Evolutionary conservation across 1,140 invertebrate species (phyloP).

Genomic region (Drosophila auraria): DNA sequence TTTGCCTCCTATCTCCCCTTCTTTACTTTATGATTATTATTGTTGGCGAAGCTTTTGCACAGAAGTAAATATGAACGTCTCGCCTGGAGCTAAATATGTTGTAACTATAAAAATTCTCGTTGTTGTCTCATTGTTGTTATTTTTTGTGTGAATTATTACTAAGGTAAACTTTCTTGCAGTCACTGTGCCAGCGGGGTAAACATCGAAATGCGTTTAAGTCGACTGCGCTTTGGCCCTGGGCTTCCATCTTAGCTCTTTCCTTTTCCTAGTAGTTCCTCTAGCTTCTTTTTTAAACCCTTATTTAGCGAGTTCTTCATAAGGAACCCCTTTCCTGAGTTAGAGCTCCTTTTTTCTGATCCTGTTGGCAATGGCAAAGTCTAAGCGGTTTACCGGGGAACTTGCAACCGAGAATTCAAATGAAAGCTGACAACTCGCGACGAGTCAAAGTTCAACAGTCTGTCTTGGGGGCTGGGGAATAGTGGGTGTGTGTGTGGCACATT

Average conservation of each 20-base stretch:
- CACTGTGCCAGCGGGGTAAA: conserved; percentile 47
- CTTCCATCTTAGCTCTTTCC: conserved; percentile 21
- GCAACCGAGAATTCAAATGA: conserved; percentile 50
- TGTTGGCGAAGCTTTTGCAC: conserved; percentile 64
- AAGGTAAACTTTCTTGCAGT: conserved; percentile 50
- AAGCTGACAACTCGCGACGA: conserved; percentile 43
- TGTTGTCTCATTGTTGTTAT: conserved; percentile 27
- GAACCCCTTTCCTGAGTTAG: conserved; percentile 18
- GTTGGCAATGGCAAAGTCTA: conserved; percentile 65
- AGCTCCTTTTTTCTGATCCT: conserved; percentile 59
- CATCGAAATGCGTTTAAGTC: conserved; percentile 52
- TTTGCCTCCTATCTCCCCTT: conserved; percentile 40
- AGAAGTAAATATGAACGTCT: conserved; percentile 74
- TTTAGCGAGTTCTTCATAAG: conserved; percentile 27
- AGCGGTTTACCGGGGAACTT: conserved; percentile 63
- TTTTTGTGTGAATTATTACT: conserved; percentile 47
- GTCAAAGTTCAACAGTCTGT: conserved; percentile 75
- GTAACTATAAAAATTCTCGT: conserved; percentile 62
- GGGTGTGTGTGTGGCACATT: conserved; percentile 36
- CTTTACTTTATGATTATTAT: conserved; percentile 74
- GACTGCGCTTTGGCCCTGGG: conserved; percentile 45
- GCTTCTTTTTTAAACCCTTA: conserved; percentile 16
- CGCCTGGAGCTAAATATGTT: conserved; percentile 77
- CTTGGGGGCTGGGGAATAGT: conserved; percentile 8
- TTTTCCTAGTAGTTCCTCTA: not conserved